Percentiles rank a stretch among this genome's conserved stretches.
These are phyloP conservation scores for Edolisoma coerulescens DNA, from an alignment of 2,113 vertebrate genomes.

Conservation along the genomic window DNA sequence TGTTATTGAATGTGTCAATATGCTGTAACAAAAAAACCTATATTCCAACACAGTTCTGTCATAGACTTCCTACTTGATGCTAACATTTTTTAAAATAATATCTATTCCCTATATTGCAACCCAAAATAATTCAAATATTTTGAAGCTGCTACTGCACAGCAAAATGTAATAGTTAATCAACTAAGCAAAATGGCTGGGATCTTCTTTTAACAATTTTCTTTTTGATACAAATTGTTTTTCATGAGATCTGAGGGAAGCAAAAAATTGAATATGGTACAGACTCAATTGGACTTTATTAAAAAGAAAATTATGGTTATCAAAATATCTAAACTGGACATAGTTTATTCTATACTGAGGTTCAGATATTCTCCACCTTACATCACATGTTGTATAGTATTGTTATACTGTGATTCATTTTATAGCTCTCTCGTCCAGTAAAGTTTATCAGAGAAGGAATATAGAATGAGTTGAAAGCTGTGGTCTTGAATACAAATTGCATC, in stretches of 20 bases:
- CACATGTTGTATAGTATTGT: neutral
- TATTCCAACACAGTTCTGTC: neutral
- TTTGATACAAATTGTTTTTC: neutral
- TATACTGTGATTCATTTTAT: neutral
- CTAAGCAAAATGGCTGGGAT: neutral
- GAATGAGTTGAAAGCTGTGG: neutral
- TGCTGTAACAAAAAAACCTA: neutral
- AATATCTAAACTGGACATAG: neutral
- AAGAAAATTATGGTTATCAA: neutral
- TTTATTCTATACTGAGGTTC: neutral
- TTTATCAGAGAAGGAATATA: neutral
- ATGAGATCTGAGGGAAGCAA: neutral
- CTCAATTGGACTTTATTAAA: neutral
- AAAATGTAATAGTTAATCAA: neutral
- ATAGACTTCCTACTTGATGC: neutral
- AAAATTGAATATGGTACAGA: neutral
- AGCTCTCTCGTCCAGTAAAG: neutral
- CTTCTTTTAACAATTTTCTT: neutral
- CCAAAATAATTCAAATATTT: neutral
- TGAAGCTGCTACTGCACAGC: neutral
- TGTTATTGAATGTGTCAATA: neutral
- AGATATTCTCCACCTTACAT: neutral
- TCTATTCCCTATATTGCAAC: neutral
- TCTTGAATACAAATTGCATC: neutral
- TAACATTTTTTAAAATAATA: neutral